Evolutionary conservation across 2,113 vertebrate genomes (phyloP).

Genomic region (Onychorhynchus coronatus): DNA sequence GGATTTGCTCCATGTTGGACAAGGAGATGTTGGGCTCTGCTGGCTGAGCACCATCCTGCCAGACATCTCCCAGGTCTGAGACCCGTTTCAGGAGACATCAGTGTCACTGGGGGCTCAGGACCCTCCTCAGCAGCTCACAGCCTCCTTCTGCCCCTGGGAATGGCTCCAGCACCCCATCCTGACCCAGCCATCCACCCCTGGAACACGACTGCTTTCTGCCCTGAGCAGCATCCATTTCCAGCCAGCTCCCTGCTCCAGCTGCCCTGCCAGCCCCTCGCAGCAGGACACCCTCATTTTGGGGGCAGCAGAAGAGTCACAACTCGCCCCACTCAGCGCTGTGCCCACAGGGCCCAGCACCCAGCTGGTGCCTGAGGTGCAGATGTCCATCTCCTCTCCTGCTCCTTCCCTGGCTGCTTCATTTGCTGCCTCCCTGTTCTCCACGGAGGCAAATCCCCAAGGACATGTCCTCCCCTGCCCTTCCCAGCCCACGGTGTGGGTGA

Average conservation of each 20-base stretch:
- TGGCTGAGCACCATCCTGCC: neutral
- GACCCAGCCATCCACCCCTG: neutral
- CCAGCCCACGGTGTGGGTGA: neutral
- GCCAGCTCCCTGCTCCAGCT: neutral
- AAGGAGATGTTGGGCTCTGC: neutral
- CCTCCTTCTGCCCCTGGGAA: neutral
- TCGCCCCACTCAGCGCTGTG: fast-evolving
- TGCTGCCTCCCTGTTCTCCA: neutral
- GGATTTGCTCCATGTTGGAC: fast-evolving
- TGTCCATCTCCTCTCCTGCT: neutral
- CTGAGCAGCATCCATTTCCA: neutral
- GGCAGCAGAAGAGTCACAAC: neutral
- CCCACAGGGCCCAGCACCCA: fast-evolving
- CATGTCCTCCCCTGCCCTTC: neutral
- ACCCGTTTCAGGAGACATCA: neutral
- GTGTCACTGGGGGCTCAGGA: neutral
- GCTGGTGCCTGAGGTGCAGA: neutral
- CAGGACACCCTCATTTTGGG: neutral
- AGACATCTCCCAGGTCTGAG: neutral
- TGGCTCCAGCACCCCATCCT: neutral
- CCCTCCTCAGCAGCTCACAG: neutral
- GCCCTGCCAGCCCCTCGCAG: neutral
- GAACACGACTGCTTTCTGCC: fast-evolving
- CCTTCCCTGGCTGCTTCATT: neutral
- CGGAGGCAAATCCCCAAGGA: neutral